Conservation (phyloP, 1,140 invertebrate species). For the Dinoponera quadriceps region DNA sequence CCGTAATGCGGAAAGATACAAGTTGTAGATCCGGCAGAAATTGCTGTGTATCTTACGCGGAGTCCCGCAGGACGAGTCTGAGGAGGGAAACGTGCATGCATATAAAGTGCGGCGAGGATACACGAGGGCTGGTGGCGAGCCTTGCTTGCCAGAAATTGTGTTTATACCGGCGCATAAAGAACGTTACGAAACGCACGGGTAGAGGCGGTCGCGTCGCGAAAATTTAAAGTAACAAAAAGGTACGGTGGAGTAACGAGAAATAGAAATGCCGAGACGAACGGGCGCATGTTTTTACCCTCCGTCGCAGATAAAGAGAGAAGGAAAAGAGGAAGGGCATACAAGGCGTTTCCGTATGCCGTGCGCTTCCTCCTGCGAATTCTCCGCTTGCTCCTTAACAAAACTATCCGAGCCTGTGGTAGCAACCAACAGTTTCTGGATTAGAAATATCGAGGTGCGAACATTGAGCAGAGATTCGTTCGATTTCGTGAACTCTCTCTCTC, state of each 20-base stretch:
- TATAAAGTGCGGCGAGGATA: slow-evolving; percentile 71
- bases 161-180: slow-evolving; percentile 74
- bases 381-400: neutral
- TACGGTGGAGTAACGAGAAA: slow-evolving; percentile 57
- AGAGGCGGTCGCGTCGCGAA: slow-evolving; percentile 48
- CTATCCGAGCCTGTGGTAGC: neutral
- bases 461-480: too few relatives aligned
- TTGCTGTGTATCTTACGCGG: slow-evolving; percentile 68
- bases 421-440: neutral
- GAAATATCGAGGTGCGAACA: neutral
- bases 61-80: slow-evolving; percentile 63
- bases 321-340: neutral
- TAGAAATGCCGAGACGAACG: slow-evolving; percentile 53
- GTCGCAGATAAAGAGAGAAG: neutral
- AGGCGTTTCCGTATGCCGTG: neutral
- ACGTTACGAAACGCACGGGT: slow-evolving; percentile 62
- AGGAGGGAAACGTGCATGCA: slow-evolving; percentile 67
- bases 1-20: slow-evolving; percentile 63
- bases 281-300: slow-evolving; percentile 29
- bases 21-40: slow-evolving; percentile 71
- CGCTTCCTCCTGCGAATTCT: neutral
- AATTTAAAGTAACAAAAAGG: slow-evolving; percentile 67
- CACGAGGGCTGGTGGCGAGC: slow-evolving; percentile 56
- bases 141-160: slow-evolving; percentile 70
- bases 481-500: too few relatives aligned